phyloP scores from a whole-genome alignment of 2,888 invertebrate species.

The Phymatocera aterrima region DNA sequence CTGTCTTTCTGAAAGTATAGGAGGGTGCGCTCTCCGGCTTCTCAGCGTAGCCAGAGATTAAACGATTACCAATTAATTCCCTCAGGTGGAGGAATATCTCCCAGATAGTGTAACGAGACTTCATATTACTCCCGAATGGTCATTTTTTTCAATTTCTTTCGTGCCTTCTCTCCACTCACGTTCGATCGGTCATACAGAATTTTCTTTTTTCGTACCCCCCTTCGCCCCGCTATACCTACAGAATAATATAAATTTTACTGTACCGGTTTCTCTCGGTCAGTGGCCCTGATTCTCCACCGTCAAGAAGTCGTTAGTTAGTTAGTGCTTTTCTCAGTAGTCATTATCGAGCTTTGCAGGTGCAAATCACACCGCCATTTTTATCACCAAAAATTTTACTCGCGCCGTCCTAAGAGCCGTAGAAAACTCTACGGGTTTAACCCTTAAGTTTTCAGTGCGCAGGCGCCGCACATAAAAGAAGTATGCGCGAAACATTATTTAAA shows the following conservation, averaged over 20 bases:
- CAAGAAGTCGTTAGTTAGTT: constrained; percentile 53
- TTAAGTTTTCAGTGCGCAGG: too few species aligned
- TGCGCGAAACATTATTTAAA: not conserved
- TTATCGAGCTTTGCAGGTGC: constrained; percentile 41
- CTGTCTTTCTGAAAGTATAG: constrained; percentile 50
- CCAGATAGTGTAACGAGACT: not conserved
- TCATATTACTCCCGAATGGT: not conserved
- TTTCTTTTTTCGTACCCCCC: not conserved
- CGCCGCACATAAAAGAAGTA: too few species aligned
- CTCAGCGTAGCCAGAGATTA: constrained; percentile 12
- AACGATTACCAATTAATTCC: constrained; percentile 40
- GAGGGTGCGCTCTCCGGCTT: constrained; percentile 44
- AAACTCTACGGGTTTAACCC: too few species aligned
- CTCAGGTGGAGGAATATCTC: not conserved
- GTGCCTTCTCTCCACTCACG: not conserved
- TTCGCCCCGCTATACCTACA: not conserved
- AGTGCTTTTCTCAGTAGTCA: constrained; percentile 69
- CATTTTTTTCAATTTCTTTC: not conserved
- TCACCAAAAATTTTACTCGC: not conserved
- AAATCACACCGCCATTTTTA: constrained; percentile 15
- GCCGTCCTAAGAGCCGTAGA: not conserved
- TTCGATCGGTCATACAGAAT: not conserved
- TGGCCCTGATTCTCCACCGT: not conserved
- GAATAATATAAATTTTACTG: constrained; percentile 21
- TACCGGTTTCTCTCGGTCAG: constrained; percentile 11